These are phyloP conservation scores for Tanypteryx hageni DNA, from an alignment of 2,888 invertebrate species.

Conservation along the genomic window DNA sequence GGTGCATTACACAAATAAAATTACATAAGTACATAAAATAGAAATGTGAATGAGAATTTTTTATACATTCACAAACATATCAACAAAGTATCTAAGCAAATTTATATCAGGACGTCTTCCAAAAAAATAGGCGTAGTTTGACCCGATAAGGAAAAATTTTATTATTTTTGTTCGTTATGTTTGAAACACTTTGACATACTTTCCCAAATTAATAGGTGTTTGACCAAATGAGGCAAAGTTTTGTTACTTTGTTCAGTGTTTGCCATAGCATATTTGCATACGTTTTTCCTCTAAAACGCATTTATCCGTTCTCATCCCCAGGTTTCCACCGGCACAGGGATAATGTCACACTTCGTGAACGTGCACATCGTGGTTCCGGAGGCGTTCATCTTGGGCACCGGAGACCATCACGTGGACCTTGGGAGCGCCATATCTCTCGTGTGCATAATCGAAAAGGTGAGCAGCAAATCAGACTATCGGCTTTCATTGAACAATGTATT, in stretches of 20 bases:
- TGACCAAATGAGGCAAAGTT: too few species aligned
- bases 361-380: slow-evolving; percentile 74
- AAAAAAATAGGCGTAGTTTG: too few species aligned
- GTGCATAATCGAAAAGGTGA: slow-evolving; percentile 75
- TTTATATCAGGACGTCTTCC: too few species aligned
- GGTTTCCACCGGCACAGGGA: slow-evolving; percentile 74
- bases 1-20: too few species aligned
- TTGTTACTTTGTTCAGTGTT: too few species aligned
- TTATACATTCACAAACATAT: not conserved
- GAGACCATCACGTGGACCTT: slow-evolving; percentile 75
- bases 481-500: not conserved
- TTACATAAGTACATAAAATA: too few species aligned
- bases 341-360: slow-evolving; percentile 74
- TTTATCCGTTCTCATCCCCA: slow-evolving; percentile 68
- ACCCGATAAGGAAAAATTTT: too few species aligned
- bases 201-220: too few species aligned
- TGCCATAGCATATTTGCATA: too few species aligned
- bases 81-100: not conserved
- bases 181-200: too few species aligned
- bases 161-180: too few species aligned
- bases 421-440: slow-evolving; percentile 74
- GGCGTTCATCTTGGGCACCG: slow-evolving; percentile 74
- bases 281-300: too few species aligned
- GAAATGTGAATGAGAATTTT: not conserved
- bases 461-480: not conserved